phyloP scores from a whole-genome alignment of 2,888 invertebrate species.

The Lasius platythorax region DNA sequence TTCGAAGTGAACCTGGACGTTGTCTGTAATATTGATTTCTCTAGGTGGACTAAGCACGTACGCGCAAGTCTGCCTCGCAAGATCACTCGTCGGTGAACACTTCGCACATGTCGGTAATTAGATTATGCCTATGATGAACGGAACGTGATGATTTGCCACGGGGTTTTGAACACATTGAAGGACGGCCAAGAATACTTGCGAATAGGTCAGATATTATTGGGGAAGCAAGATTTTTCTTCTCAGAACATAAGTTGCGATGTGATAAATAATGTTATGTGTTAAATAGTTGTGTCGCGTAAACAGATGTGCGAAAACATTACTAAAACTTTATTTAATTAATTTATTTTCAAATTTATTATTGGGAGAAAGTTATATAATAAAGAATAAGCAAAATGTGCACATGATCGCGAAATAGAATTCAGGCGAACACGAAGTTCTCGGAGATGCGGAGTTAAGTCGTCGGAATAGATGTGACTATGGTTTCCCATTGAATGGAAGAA shows the following conservation, averaged over 20 bases:
- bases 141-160: constrained; percentile 39
- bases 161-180: constrained; percentile 49
- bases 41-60: constrained; percentile 65
- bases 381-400: background rate
- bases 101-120: constrained; percentile 66
- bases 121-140: constrained; percentile 57
- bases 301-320: background rate
- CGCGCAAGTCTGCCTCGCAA: constrained; percentile 77
- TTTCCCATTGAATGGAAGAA: constrained; percentile 64
- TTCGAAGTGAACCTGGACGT: constrained; percentile 74
- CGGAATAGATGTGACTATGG: constrained; percentile 15
- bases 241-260: background rate
- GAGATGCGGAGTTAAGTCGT: constrained; percentile 34
- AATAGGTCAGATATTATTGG: constrained; percentile 34
- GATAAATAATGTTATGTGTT: background rate
- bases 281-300: background rate
- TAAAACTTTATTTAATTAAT: background rate
- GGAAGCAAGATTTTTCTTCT: constrained; percentile 13
- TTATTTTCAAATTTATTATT: background rate
- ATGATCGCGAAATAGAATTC: background rate
- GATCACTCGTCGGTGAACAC: constrained; percentile 47
- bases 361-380: background rate
- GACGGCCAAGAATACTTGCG: constrained; percentile 39
- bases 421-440: background rate
- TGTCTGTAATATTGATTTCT: constrained; percentile 80